A percentile compares a stretch with the other conserved stretches of the same genome.
Conservation (phyloP, 2,888 invertebrate genomes). For the Atrina japonica region DNA sequence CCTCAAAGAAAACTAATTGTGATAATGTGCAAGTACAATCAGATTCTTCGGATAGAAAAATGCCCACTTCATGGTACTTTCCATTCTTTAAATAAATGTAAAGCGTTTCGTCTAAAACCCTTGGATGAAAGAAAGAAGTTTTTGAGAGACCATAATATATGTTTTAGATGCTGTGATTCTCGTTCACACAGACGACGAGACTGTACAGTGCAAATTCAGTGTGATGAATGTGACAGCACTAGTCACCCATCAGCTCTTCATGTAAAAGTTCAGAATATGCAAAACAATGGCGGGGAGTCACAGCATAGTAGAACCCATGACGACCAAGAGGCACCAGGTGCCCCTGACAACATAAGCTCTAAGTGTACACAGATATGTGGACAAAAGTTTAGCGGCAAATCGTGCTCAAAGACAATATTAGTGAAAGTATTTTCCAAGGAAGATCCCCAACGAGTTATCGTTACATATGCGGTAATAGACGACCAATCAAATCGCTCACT, state of each 20-base stretch:
- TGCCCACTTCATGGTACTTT: not conserved
- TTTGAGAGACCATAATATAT: slow-evolving; percentile 2
- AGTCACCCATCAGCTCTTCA: slow-evolving; percentile 8
- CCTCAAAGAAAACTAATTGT: not conserved
- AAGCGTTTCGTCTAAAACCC: not conserved
- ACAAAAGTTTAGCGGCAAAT: not conserved
- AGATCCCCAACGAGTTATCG: not conserved
- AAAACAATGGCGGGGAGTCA: not conserved
- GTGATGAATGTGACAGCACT: not conserved
- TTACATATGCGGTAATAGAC: slow-evolving; percentile 3
- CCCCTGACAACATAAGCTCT: not conserved
- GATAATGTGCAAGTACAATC: no score
- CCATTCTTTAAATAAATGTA: slow-evolving; percentile 6
- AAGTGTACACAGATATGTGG: not conserved
- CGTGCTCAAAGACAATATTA: slow-evolving; percentile 3
- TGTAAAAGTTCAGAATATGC: not conserved
- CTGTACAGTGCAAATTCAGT: not conserved
- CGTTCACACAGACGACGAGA: not conserved
- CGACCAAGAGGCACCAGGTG: not conserved
- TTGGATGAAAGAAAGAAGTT: no score
- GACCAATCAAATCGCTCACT: slow-evolving; percentile 17
- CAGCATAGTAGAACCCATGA: not conserved
- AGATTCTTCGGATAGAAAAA: not conserved
- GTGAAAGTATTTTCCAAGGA: not conserved
- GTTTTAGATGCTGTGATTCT: slow-evolving; percentile 2